Conservation (phyloP, 2,888 invertebrate species). For the Heliconius sara region DNA sequence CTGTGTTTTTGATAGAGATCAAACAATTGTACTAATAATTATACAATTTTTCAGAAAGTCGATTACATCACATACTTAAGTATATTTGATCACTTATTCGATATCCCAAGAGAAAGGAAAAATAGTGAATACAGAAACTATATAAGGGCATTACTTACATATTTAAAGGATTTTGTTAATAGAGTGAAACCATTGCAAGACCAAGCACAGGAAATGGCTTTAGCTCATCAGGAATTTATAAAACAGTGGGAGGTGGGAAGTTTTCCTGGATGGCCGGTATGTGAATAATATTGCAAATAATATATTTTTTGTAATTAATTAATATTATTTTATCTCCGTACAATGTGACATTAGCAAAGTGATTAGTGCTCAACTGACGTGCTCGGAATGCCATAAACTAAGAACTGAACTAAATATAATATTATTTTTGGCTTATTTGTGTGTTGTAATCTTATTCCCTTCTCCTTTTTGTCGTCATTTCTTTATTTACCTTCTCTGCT, state of each 20-base stretch:
- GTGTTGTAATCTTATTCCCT: too few relatives aligned
- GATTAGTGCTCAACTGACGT: too few relatives aligned
- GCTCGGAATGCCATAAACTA: too few relatives aligned
- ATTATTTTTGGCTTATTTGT: too few relatives aligned
- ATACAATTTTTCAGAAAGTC: conserved; percentile 85
- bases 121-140: conserved; percentile 95
- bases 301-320: neutral
- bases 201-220: conserved; percentile 90
- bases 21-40: neutral
- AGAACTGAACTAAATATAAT: too few relatives aligned
- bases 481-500: too few relatives aligned
- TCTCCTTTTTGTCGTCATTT: too few relatives aligned
- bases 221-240: conserved; percentile 91
- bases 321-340: neutral
- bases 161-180: conserved; percentile 91
- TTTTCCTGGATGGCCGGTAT: conserved; percentile 97
- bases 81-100: conserved; percentile 97
- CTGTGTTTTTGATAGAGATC: neutral
- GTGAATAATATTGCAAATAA: conserved; percentile 50
- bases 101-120: conserved; percentile 95
- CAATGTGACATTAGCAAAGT: neutral
- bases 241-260: conserved; percentile 94
- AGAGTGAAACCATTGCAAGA: conserved; percentile 94
- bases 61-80: conserved; percentile 98
- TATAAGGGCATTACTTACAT: conserved; percentile 91